Evolutionary conservation across 2,113 vertebrate genomes (phyloP), one percentile per base, ranked within the genome.

Genomic region (Protomyctophum bolini): DNA sequence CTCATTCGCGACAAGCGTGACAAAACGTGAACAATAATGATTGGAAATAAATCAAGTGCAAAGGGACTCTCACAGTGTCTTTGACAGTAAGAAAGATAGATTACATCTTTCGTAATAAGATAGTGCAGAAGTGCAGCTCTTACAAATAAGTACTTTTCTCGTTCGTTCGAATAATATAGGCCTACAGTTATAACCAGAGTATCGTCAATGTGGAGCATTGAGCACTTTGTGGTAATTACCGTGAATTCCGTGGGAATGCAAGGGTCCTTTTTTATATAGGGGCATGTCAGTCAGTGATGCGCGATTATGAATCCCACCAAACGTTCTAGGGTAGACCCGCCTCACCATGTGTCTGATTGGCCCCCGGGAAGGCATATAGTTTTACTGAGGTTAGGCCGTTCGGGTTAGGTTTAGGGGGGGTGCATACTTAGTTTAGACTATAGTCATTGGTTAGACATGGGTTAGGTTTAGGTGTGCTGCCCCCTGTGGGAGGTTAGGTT

Each of bases 61-160:
- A 89, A 89, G 80, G 33, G 77, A 87, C 85, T 89, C 85, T 89
- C 87, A 90, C 90, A 91, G 89, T 91, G 90, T 91, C 77, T 89
- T 76, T 80, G 83, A 91, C 86, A 33, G 85, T 87, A 76, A 61
- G 83, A 90, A 90, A 87, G 85, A 79, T 75, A 77, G 63, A 84
- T 80, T 63, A 66, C 41, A 84, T 88, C 86, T 88, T 88, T 82
- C 72, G 76, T 14, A 78, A 21, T 66, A 51, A 81, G 52, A 76
- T 87, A 89, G 87, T 88, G 87, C 83, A 89, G 78, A 66, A 86
- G 87, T 82, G 82, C 83, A 80, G 81, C 83, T 89, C 76, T 81
- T 86, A 84, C 70, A 88, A 88, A 80, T 72, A 87, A 41, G 54
- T 59, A 62, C 64, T 88, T 74, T 5, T 46, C 84, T 71, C 75